Evolutionary conservation across 1,140 invertebrate genomes (phyloP), one percentile per base, ranked within the genome.

Genomic region (Leptinotarsa defecta): DNA sequence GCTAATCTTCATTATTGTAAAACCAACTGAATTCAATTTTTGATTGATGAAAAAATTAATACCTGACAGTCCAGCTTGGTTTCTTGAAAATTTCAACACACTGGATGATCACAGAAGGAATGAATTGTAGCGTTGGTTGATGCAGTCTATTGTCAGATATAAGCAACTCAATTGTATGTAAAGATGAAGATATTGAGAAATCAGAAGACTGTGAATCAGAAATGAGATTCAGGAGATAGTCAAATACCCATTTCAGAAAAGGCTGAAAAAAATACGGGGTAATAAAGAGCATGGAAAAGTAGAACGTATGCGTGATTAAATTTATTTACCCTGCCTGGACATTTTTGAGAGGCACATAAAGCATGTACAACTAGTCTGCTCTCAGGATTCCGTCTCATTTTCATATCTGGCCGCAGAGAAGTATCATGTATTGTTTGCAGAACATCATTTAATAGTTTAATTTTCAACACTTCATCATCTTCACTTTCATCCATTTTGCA

Each of bases 311-410:
- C 34, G 8, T 11, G 34, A 57, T 57, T 57, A 57, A 57, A 57
- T 15, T 57, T 57, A 13, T 19, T 71, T 77, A 79, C 80, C 76
- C 79, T 81, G 13, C 73, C 62, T 34, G 73, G 70, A 74, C 68
- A 73, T 52, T 65, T 61, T 48, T 79, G 75, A 43, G 76, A 78
- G 17, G 57, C 22, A 73, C 80, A 79, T 43, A 81, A 69, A 57
- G 80, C 78, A 68, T 81, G 80, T 65, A 81, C 72, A 27, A 80
- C 74, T 15, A 81, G 57, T 73, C 80, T 64, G 49, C 73, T 76
- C 71, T 80, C 78, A 27, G 80, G 80, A 75, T 78, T 80, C 24
- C 77, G 73, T 62, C 80, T 74, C 49, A 81, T 80, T 27, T 78
- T 80, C 48, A 78, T 64, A 69, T 68, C 74, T 57, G 76, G 77